Base-by-base conservation (phyloP, 1,140 invertebrate genomes). In the Macrostomum lignano region DNA sequence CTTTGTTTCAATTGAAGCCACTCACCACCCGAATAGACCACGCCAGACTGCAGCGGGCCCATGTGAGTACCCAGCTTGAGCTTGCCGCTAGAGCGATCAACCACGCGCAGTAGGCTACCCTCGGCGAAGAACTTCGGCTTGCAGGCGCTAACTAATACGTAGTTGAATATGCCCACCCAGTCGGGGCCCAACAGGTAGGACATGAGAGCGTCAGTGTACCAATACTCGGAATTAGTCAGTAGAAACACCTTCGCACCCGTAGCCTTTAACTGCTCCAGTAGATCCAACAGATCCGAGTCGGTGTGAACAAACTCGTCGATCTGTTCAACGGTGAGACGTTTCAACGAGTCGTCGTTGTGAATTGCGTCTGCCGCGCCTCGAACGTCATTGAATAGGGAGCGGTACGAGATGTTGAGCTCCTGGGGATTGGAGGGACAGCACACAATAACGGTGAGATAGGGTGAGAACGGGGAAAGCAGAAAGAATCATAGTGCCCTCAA, bases 191-290 rank as follows among this genome's bases (percentile, higher is more conserved):
- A n/a, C n/a, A n/a, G n/a, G n/a, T n/a, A n/a, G n/a, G n/a, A n/a
- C n/a, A n/a, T n/a, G n/a, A n/a, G n/a, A n/a, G n/a, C n/a, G 48
- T 93, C 69, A 0, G 84, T 91, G 48, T 88, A 96, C 37, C 68
- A 70, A 54, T 79, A 96, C 43, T 82, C 88, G 52, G 81, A 91
- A 58, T 96, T 96, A 0, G 88, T 96, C 6, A 94, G 63, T 29
- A 96, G 66, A 51, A 96, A 96, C 2, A 78, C 67, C 61, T 82
- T 91, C 1, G 75, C 75, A 0, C 81, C 84, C 43, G 74, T 75
- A 44, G 78, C 72, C 33, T 71, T 63, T 44, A 96, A 53, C 45
- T 78, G 67, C 0, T 70, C 66, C 10, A 94, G 62, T 32, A 93
- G 69, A 61, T 78, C 71, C 0, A 76, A 77, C 22, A 93, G 59